These are phyloP conservation scores for Penaeus chinensis DNA, from an alignment of 1,140 invertebrate species.

Conservation along the genomic window DNA sequence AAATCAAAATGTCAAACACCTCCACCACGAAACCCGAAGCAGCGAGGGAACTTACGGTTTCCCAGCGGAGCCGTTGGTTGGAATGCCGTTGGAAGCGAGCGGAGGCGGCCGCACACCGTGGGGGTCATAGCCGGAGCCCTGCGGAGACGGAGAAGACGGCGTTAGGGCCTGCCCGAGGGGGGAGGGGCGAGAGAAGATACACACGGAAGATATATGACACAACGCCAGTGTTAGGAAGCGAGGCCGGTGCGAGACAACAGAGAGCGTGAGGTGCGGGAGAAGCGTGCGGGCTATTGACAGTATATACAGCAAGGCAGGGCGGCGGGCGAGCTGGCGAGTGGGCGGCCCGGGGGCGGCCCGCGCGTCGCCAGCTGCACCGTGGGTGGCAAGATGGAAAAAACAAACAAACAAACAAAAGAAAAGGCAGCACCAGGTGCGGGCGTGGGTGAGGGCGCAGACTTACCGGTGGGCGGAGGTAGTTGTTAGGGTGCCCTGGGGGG, in stretches of 20 bases:
- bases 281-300: no score
- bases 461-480: constrained; percentile 62
- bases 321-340: not conserved
- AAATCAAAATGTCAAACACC: not conserved
- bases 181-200: not conserved
- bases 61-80: constrained; percentile 58
- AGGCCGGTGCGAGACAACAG: not conserved
- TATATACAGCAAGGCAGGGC: not conserved
- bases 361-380: not conserved
- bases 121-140: constrained; percentile 59
- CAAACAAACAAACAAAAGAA: not conserved
- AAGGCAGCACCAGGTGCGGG: not conserved
- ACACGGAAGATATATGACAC: not conserved
- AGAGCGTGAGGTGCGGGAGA: not conserved
- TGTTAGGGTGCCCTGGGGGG: constrained; percentile 57
- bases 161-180: not conserved
- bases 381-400: not conserved
- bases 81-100: constrained; percentile 58
- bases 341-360: not conserved
- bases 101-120: constrained; percentile 54
- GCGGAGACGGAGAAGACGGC: not conserved
- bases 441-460: constrained; percentile 34
- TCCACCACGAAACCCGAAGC: not conserved
- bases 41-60: constrained; percentile 58
- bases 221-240: not conserved